Percentiles rank a stretch among this genome's conserved stretches.
Evolutionary conservation across 1,140 invertebrate species (phyloP).

Genomic region (Anoplophora glabripennis): DNA sequence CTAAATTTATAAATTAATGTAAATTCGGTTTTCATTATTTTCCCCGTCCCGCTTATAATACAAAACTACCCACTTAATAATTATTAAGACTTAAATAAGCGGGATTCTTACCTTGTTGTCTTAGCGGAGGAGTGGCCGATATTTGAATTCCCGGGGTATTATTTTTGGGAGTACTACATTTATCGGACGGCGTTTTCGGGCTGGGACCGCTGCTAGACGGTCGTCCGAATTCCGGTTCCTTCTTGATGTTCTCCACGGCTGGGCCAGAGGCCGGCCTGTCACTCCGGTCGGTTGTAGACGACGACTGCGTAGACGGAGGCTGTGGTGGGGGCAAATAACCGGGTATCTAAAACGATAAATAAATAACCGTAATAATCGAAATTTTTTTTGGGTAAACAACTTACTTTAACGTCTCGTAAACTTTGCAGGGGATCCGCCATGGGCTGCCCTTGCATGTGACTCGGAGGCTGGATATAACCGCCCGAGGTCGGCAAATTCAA

Average conservation of each 20-base stretch:
- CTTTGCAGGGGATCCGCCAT: conserved; percentile 71
- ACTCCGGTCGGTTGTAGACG: conserved; percentile 14
- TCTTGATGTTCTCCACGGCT: conserved; percentile 58
- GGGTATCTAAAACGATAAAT: conserved; percentile 47
- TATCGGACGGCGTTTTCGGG: conserved; percentile 34
- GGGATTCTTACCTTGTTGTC: conserved; percentile 39
- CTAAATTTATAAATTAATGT: too few relatives aligned
- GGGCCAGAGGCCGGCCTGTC: conserved; percentile 40
- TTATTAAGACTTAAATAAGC: too few relatives aligned
- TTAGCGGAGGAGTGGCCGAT: conserved; percentile 49
- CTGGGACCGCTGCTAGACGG: conserved; percentile 31
- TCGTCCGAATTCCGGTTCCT: conserved; percentile 56
- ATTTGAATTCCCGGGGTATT: conserved; percentile 34
- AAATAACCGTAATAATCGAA: background rate
- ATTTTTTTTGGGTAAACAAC: background rate
- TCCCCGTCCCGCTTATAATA: too few relatives aligned
- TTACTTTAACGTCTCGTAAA: conserved; percentile 74
- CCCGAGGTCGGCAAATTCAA: conserved; percentile 17
- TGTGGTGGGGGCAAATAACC: conserved; percentile 57
- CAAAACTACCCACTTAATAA: too few relatives aligned
- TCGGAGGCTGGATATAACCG: conserved; percentile 26
- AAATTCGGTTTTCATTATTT: too few relatives aligned
- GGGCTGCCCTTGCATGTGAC: conserved; percentile 31
- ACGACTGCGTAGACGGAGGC: conserved; percentile 25
- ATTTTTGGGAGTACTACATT: conserved; percentile 43